Percentiles rank a stretch among this genome's conserved stretches.
phyloP scores from a whole-genome alignment of 1,140 invertebrate species.

The Drosophila kepulauana region DNA sequence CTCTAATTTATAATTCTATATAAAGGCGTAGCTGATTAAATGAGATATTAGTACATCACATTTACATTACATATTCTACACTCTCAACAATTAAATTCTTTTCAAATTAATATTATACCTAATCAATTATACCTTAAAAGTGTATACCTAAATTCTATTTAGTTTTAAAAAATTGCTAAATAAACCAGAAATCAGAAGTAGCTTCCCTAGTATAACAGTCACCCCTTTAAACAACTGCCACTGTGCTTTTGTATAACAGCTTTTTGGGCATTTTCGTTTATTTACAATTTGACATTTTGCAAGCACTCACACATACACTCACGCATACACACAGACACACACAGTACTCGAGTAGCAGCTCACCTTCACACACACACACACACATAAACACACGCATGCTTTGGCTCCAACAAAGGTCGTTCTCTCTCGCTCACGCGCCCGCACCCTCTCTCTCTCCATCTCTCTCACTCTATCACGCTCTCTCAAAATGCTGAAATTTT shows the following conservation, averaged over 20 bases:
- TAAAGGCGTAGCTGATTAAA: no score
- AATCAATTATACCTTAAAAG: no score
- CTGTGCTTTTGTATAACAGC: conserved; percentile 68
- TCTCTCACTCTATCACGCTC: conserved; percentile 13
- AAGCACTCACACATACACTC: conserved; percentile 43
- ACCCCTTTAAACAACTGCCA: conserved; percentile 1
- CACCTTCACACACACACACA: conserved; percentile 59
- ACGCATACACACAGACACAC: conserved; percentile 4
- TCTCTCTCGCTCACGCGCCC: conserved; percentile 29
- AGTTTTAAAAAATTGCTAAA: no score
- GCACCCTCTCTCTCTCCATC: conserved; percentile 20
- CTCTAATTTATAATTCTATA: no score
- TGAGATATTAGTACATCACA: no score
- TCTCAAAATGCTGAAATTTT: conserved; percentile 59
- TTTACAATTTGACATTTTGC: conserved; percentile 82
- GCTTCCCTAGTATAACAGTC: not conserved
- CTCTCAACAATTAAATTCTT: no score
- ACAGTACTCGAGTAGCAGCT: conserved; percentile 51
- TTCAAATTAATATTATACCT: no score
- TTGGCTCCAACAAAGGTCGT: conserved; percentile 52
- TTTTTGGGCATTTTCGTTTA: conserved; percentile 70
- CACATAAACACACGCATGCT: not conserved
- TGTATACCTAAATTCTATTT: no score
- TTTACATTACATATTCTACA: no score
- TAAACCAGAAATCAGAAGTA: no score